Percentiles rank a stretch among this genome's conserved stretches.
Conservation (phyloP, 2,797 vertebrate genomes). For the Zenarchopterus dispar region DNA sequence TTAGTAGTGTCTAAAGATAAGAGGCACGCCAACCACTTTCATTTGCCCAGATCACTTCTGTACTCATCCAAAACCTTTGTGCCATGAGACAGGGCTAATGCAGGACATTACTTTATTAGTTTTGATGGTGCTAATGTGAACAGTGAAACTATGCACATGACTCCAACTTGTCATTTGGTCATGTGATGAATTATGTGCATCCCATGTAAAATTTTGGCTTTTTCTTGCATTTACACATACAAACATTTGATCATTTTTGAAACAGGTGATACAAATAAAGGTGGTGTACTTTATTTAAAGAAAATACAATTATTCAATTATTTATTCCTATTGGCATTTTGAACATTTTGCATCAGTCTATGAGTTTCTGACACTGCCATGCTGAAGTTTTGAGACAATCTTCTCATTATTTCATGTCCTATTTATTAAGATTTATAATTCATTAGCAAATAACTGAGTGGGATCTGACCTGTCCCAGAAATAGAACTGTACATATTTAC, state of each 20-base stretch:
- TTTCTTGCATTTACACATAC: background rate
- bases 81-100: conserved; percentile 58
- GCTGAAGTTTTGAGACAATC: too few species aligned
- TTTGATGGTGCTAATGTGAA: conserved; percentile 56
- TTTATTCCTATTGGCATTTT: too few species aligned
- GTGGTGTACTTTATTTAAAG: too few species aligned
- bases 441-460: background rate
- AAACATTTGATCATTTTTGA: background rate
- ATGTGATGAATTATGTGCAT: background rate
- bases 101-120: conserved; percentile 36
- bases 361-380: too few species aligned
- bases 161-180: conserved; percentile 59
- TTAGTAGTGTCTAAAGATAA: conserved; percentile 1
- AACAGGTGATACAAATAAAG: too few species aligned
- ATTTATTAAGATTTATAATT: background rate
- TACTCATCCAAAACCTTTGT: conserved; percentile 17
- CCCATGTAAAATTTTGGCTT: background rate
- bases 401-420: background rate
- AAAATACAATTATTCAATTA: too few species aligned
- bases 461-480: background rate
- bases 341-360: too few species aligned
- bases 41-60: conserved; percentile 21
- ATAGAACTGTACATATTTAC: too few species aligned
- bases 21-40: conserved; percentile 8
- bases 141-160: conserved; percentile 68